Evolutionary conservation across 2,888 invertebrate genomes (phyloP), one percentile per base, ranked within the genome.

Genomic region (Euphydryas editha): DNA sequence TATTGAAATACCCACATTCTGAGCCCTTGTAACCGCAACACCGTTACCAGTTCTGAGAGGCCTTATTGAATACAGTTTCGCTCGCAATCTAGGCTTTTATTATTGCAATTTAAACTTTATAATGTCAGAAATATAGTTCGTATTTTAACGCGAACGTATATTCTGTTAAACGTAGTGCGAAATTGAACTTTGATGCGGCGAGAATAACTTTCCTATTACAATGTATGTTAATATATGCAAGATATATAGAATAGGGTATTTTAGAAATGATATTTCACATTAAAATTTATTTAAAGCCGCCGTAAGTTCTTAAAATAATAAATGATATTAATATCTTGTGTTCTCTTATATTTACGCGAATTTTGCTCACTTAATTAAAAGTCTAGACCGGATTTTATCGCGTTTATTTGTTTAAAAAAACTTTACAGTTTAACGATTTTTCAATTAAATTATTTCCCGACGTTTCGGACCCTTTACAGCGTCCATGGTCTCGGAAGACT

Each of bases 51-150:
- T 65, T 70, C 68, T 58, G 66, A 61, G 65, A 47, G 62, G 44
- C 59, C 66, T 71, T 68, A 71, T 73, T 73, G 69, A 71, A 73
- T 73, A 61, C 61, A 58, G 47, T 58, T 61, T 59, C 44, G 42
- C 30, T n/a, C 47, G 20, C 39, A 58, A 30, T 57, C 20, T 18
- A 15, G 13, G 18, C 24, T 39, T 17, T 13, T n/a, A 47, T 13
- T 24, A 47, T 13, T 24, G 18, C 15, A 62, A 60, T 21, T 30
- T 46, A 39, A 57, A 57, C 57, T 61, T 51, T 54, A 63, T 18
- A 0, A 0, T 0, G 1, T 11, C 5, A 0, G 0, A n/a, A 1
- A 58, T 69, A 63, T 11, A 39, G 59, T 47, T 17, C 57, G 63
- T 36, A 63, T 63, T 60, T 54, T 20, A 21, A 36, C 39, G 47